These are phyloP conservation scores for Gnathonemus echidnorhynchus DNA, from an alignment of 2,113 vertebrate genomes.

Conservation along the genomic window DNA sequence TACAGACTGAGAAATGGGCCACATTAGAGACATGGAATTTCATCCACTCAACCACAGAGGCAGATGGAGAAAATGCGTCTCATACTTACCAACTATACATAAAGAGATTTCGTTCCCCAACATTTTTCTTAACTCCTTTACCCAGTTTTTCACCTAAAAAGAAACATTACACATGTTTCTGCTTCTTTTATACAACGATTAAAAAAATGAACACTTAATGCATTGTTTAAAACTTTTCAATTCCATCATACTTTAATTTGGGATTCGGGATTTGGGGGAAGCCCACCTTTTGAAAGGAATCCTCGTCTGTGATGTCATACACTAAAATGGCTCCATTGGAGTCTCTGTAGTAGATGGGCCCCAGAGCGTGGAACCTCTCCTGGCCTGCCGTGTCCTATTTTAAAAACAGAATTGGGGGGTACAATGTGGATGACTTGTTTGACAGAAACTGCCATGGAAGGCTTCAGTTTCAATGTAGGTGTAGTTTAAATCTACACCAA, in stretches of 20 bases:
- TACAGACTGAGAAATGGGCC: background rate
- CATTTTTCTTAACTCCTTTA: slow-evolving; percentile 98
- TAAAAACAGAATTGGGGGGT: background rate
- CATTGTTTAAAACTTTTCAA: background rate
- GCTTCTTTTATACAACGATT: background rate
- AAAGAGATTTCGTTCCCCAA: slow-evolving; percentile 98
- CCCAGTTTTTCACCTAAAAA: slow-evolving; percentile 96
- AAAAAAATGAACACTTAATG: background rate
- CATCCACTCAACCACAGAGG: background rate
- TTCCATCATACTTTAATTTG: background rate
- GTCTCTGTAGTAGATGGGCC: slow-evolving; percentile 98
- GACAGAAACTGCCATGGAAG: background rate
- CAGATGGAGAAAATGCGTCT: background rate
- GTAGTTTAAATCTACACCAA: background rate
- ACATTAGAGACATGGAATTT: background rate
- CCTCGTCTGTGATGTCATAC: slow-evolving; percentile 97
- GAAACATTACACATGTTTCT: background rate
- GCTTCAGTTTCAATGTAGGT: background rate
- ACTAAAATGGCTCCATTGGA: slow-evolving; percentile 96
- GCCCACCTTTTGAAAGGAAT: slow-evolving; percentile 94
- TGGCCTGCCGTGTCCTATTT: slow-evolving; percentile 94
- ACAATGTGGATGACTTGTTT: background rate
- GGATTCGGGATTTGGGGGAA: background rate
- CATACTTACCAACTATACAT: slow-evolving; percentile 95
- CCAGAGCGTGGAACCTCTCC: slow-evolving; percentile 93